Base-by-base conservation (phyloP, 2,888 invertebrate genomes). In the Pimpla rufipes region DNA sequence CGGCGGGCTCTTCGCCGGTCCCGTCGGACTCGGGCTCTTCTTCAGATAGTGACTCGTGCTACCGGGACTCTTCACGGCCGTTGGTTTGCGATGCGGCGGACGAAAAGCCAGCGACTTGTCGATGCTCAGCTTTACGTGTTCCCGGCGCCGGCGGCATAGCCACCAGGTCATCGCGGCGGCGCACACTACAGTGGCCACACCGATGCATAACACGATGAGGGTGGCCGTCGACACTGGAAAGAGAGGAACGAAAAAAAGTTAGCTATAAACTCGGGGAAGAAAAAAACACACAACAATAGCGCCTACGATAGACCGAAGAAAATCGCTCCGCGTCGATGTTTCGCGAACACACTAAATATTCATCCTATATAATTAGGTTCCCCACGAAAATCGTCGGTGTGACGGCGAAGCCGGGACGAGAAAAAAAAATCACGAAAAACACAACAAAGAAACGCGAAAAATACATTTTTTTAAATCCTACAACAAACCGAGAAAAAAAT, bases 1-100 rank as follows among this genome's bases (percentile, higher is more conserved):
- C 0, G 95, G 95, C 5, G 95, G 95, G 86, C 96, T 95, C 84
- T 95, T 94, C 42, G 94, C 94, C 87, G 95, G 91, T 92, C 95
- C 94, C 5, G 98, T 97, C 0, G 98, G 98, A 83, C 98, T 97
- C 0, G 98, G 98, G n/a, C 97, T 97, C 94, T 98, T 98, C 94
- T 98, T 98, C 92, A 98, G 94, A 93, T 98, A 98, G 93, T 98
- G 97, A 37, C 96, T 96, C 85, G 96, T 95, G 13, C 97, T 97
- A 73, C 97, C 97, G 0, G 98, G 98, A 83, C 97, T 98, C 87
- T 97, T 97, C 75, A 98, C 98, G 0, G 97, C 97, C 0, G 96
- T 96, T 5, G 97, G 96, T 86, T 96, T 95, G 0, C 96, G 95
- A 79, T 91, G 92, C 0, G 96, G 96, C 0, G 96, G 95, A 85